Percentiles rank a stretch among this genome's conserved stretches.
phyloP scores from a whole-genome alignment of 2,113 vertebrate species.

The Toxostoma redivivum region DNA sequence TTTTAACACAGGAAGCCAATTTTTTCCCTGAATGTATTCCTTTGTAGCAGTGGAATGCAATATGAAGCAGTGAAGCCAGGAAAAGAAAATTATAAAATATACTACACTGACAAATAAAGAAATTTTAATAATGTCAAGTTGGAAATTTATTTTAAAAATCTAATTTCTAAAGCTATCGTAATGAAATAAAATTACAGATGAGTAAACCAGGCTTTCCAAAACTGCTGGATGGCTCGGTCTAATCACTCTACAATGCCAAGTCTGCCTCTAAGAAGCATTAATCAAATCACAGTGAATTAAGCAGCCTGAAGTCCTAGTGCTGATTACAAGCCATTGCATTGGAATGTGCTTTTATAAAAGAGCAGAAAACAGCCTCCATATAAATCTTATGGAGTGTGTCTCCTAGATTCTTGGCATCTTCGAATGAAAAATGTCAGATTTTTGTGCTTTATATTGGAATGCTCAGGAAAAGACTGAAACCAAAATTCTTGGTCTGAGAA shows the following conservation, averaged over 20 bases:
- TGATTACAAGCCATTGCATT: not conserved
- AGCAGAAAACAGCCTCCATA: not conserved
- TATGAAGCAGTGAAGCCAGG: not conserved
- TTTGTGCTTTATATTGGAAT: not conserved
- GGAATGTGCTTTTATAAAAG: not conserved
- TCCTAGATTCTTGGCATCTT: not conserved
- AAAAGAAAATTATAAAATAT: not conserved
- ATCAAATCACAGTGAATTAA: not conserved
- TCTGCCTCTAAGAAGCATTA: not conserved
- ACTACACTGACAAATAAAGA: not conserved
- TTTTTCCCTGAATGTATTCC: not conserved
- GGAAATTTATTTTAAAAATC: not conserved
- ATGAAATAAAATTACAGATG: not conserved
- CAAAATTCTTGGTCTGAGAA: not conserved
- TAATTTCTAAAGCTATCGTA: not conserved
- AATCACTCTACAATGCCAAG: not conserved
- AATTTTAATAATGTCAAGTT: not conserved
- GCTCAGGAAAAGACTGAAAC: not conserved
- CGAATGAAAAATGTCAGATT: not conserved
- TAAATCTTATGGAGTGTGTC: not conserved
- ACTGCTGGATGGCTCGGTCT: not conserved
- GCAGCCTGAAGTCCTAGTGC: not conserved
- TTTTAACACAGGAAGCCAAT: not conserved
- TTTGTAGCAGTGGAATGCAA: not conserved
- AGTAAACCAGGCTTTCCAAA: not conserved